These are phyloP conservation scores for Coreius guichenoti DNA, from an alignment of 2,797 vertebrate genomes.

Conservation along the genomic window DNA sequence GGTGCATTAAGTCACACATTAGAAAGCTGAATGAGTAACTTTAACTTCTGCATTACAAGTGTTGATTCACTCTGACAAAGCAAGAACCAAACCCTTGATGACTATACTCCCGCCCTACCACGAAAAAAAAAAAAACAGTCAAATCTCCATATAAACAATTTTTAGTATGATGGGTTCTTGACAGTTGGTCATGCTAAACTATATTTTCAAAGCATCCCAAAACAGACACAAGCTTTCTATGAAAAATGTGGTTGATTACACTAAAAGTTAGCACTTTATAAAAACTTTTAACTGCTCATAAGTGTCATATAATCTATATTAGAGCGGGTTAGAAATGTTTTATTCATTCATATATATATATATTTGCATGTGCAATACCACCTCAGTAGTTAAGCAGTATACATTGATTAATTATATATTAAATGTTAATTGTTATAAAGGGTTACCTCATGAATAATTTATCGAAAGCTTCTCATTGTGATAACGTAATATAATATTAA, in stretches of 20 bases:
- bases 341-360: background rate
- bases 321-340: background rate
- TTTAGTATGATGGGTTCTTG: background rate
- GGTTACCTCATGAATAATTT: background rate
- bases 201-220: background rate
- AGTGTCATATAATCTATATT: background rate
- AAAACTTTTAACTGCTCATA: background rate
- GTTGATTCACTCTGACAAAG: slow-evolving; percentile 21
- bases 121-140: background rate
- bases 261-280: background rate
- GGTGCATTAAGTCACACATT: background rate
- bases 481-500: background rate
- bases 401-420: background rate
- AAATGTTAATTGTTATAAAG: background rate
- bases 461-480: background rate
- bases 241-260: background rate
- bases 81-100: slow-evolving; percentile 9
- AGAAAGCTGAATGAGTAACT: slow-evolving; percentile 27
- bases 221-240: background rate
- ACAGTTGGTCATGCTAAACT: background rate
- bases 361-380: background rate
- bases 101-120: background rate
- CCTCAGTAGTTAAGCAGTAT: background rate
- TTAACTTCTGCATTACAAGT: slow-evolving; percentile 20
- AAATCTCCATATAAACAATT: background rate